Evolutionary conservation across 1,140 invertebrate species (phyloP).

Genomic region (Diabrotica virgifera): DNA sequence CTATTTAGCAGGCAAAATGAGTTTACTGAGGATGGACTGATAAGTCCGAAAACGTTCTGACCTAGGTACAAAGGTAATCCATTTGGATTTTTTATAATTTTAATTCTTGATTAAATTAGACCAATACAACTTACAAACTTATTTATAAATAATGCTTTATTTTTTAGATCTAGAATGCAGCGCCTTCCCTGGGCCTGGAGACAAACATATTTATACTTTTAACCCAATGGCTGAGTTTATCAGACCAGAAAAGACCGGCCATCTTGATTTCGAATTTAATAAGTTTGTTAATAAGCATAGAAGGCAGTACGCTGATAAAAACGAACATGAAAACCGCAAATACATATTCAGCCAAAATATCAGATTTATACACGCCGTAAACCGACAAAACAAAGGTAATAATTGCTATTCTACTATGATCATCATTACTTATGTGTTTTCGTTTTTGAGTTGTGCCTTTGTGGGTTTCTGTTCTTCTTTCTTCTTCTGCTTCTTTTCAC

Average conservation of each 20-base stretch:
- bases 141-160: constrained; percentile 9
- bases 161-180: constrained; percentile 68
- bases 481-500: too few species aligned
- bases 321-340: constrained; percentile 70
- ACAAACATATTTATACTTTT: constrained; percentile 71
- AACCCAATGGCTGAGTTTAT: constrained; percentile 95
- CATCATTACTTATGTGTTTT: too few species aligned
- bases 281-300: constrained; percentile 73
- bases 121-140: not conserved
- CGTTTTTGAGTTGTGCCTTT: too few species aligned
- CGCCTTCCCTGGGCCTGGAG: constrained; percentile 85
- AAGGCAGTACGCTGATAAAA: constrained; percentile 62
- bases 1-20: too few species aligned
- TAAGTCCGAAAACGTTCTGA: too few species aligned
- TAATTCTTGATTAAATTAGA: too few species aligned
- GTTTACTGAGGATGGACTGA: too few species aligned
- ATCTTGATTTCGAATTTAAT: constrained; percentile 76
- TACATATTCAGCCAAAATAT: constrained; percentile 87
- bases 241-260: constrained; percentile 62
- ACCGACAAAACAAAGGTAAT: constrained; percentile 38
- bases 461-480: too few species aligned
- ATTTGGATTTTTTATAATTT: too few species aligned
- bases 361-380: constrained; percentile 54
- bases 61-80: too few species aligned
- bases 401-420: not conserved